Conservation (phyloP, 2,888 invertebrate species). For the Bellardia pandia region DNA sequence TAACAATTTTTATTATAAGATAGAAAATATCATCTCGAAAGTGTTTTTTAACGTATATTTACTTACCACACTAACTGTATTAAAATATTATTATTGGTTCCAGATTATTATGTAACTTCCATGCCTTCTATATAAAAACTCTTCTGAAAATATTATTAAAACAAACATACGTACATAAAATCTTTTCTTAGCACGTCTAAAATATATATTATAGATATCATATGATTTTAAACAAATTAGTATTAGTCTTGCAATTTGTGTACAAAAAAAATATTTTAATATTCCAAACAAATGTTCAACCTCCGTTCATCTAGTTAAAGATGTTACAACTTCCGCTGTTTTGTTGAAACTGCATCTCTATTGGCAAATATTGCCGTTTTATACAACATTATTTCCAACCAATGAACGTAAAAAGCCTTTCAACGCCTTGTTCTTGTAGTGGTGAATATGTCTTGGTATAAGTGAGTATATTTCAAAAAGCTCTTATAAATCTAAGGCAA, state of each 20-base stretch:
- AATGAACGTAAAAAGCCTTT: conserved; percentile 55
- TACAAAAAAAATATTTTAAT: not conserved
- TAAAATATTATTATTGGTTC: too few species aligned
- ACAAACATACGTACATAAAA: too few species aligned
- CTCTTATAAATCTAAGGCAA: not conserved
- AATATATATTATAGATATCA: too few species aligned
- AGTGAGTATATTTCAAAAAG: conserved; percentile 17
- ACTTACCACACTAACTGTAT: too few species aligned
- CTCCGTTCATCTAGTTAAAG: not conserved
- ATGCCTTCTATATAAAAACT: too few species aligned
- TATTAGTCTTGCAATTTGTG: too few species aligned
- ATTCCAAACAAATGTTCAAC: not conserved
- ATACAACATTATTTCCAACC: conserved; percentile 51
- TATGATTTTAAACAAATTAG: too few species aligned
- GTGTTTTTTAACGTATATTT: too few species aligned
- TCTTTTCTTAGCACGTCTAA: too few species aligned
- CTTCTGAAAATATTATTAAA: too few species aligned
- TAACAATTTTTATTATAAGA: not conserved
- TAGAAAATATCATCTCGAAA: too few species aligned
- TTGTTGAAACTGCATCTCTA: conserved; percentile 39
- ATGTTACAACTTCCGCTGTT: conserved; percentile 56
- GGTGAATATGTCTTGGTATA: not conserved
- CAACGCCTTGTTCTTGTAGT: not conserved
- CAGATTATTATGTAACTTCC: too few species aligned
- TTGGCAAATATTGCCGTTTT: conserved; percentile 60